Base-by-base conservation (phyloP, 1,140 invertebrate species). In the Caerostris darwini region DNA sequence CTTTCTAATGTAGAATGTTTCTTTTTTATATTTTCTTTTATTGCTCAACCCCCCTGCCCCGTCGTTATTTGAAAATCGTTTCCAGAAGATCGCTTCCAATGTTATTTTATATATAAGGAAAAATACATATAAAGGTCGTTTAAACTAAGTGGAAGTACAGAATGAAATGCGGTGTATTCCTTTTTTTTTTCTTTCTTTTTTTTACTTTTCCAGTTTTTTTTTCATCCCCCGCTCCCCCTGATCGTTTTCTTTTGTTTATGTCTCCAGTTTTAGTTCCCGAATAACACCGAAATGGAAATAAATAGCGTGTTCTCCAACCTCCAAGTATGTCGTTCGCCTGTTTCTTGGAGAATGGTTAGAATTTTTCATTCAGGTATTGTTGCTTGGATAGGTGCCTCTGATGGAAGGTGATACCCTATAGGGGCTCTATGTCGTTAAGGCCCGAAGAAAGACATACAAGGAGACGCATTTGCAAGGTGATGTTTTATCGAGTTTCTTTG, bases 121-220 rank as follows among this genome's bases (percentile, higher is more conserved):
- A 58, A 83, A 83, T 83, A 83, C 82, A 56, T 83, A 58, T 58
- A 83, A 57, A 83, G 82, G 82, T 83, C 82, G 56, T 83, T 83
- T 83, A 19, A 83, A 83, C 82, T 57, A 58, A 83, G n/a, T 83
- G 82, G 14, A 83, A 83, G 82, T 83, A 19, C 82, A 58, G 14
- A 83, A 83, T 58, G 82, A 83, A 83, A 83, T 83, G 82, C 56
- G 82, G 82, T 83, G n/a, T n/a, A 57, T 83, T 34, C n/a, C 34
- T 57, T 50, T 83, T 19, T 19, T 14, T 3, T 8, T 4, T 7
- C n/a, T n/a, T n/a, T n/a, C n/a, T n/a, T n/a, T n/a, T n/a, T n/a
- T 10, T 83, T 56, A 5, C 34, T 57, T n/a, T 19, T 3, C 54
- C n/a, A 8, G 56, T n/a, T 56, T 7, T 7, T n/a, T 19, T 83